Conservation (phyloP, 2,888 invertebrate species). For the Lordiphosa andalusiaca region DNA sequence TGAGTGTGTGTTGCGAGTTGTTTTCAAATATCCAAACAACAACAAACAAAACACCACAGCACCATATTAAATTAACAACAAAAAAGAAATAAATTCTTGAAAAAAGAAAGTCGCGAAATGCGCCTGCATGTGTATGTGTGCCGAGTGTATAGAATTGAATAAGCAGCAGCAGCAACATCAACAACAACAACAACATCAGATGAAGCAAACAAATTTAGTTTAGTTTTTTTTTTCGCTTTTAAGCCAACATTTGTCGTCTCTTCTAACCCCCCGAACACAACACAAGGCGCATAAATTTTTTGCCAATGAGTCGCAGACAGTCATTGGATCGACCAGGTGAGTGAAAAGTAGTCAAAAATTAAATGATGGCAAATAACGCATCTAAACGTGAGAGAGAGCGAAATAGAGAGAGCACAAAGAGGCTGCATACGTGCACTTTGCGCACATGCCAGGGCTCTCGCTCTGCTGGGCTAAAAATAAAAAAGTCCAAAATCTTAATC, state of each 20-base stretch:
- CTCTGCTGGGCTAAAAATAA: constrained; percentile 58
- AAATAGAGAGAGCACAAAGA: constrained; percentile 39
- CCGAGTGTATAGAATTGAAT: constrained; percentile 65
- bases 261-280: constrained; percentile 48
- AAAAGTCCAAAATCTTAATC: constrained; percentile 23
- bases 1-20: constrained; percentile 39
- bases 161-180: constrained; percentile 34
- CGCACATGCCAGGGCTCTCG: constrained; percentile 55
- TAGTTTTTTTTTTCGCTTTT: constrained; percentile 39
- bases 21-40: constrained; percentile 40
- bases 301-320: constrained; percentile 77
- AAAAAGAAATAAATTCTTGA: constrained; percentile 20
- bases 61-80: constrained; percentile 11
- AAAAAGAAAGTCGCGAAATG: constrained; percentile 15
- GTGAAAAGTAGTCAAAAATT: constrained; percentile 21
- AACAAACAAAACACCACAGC: constrained; percentile 56
- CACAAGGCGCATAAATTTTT: constrained; percentile 64
- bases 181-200: constrained; percentile 44
- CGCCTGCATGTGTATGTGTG: constrained; percentile 35
- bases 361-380: constrained; percentile 2
- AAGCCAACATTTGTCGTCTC: constrained; percentile 54
- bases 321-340: constrained; percentile 77
- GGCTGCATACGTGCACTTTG: constrained; percentile 70
- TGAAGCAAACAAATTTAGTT: constrained; percentile 62
- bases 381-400: constrained; percentile 9